Conservation (phyloP, 2,888 invertebrate genomes). For the Acanthoscelides obtectus region DNA sequence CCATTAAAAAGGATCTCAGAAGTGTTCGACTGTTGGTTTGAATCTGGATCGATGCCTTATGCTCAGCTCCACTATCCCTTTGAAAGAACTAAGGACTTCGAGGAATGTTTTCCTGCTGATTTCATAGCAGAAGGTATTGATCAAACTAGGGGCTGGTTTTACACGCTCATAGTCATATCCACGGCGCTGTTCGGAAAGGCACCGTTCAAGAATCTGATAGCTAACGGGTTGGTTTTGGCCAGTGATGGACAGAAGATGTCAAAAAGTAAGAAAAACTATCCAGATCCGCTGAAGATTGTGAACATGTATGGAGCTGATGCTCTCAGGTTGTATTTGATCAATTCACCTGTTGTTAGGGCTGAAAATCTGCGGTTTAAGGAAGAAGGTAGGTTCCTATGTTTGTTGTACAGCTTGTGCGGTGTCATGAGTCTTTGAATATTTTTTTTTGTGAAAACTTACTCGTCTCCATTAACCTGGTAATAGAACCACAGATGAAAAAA, state of each 20-base stretch:
- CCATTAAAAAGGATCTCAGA: conserved; percentile 81
- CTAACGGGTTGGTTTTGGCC: conserved; percentile 94
- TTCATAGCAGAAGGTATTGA: conserved; percentile 99
- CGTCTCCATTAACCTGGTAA: too few species aligned
- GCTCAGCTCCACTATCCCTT: conserved; percentile 97
- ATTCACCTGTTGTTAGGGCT: conserved; percentile 96
- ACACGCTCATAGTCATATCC: conserved; percentile 94
- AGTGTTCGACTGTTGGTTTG: conserved; percentile 99
- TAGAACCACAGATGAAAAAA: too few species aligned
- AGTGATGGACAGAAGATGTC: conserved; percentile 99
- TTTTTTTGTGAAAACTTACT: too few species aligned
- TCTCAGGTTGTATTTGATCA: conserved; percentile 89
- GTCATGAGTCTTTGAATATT: too few species aligned
- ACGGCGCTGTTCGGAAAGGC: conserved; percentile 94
- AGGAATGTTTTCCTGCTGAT: conserved; percentile 92
- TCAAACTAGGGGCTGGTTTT: conserved; percentile 98
- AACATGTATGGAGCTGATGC: conserved; percentile 96
- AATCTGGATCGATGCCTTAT: conserved; percentile 99
- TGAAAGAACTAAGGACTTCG: conserved; percentile 83
- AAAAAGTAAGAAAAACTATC: conserved; percentile 97
- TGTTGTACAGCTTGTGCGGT: too few species aligned
- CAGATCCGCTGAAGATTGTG: conserved; percentile 89
- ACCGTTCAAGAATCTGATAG: conserved; percentile 96
- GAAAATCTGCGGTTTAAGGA: conserved; percentile 96
- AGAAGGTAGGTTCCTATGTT: conserved; percentile 61